A percentile compares a stretch with the other conserved stretches of the same genome.
Evolutionary conservation across 2,113 vertebrate species (phyloP).

Genomic region (Ancistrus triradiatus): DNA sequence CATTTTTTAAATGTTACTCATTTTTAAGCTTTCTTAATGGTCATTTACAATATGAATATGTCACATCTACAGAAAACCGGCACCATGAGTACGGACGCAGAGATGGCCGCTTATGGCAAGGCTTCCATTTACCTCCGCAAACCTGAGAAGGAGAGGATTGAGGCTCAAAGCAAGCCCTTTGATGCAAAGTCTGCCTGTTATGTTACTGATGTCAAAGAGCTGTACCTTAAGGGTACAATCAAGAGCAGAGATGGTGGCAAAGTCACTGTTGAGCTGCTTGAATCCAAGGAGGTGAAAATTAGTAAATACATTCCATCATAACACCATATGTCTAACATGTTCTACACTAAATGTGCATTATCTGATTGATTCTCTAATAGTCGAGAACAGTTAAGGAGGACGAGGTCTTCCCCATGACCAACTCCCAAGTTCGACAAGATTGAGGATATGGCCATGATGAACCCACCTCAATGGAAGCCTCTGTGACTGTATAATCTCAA

Average conservation of each 20-base stretch:
- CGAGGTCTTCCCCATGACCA: constrained; percentile 64
- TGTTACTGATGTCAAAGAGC: constrained; percentile 65
- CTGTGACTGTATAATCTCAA: constrained; percentile 67
- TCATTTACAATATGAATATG: too few relatives aligned
- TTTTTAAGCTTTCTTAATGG: too few relatives aligned
- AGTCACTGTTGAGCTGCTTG: constrained; percentile 64
- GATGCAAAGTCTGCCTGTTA: constrained; percentile 75
- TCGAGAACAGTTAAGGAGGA: constrained; percentile 67
- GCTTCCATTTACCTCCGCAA: constrained; percentile 67
- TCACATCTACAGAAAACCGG: constrained; percentile 15
- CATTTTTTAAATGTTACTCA: too few relatives aligned
- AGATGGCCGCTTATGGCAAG: constrained; percentile 43
- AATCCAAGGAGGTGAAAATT: constrained; percentile 62
- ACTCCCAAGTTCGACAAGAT: constrained; percentile 70
- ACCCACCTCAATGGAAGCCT: constrained; percentile 67
- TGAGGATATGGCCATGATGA: constrained; percentile 74
- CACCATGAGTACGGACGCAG: constrained; percentile 43
- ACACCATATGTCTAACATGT: background rate
- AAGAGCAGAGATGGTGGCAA: constrained; percentile 68
- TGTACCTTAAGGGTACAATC: constrained; percentile 71
- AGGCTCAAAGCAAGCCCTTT: constrained; percentile 73
- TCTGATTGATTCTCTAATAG: constrained; percentile 20
- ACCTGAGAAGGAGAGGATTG: constrained; percentile 70
- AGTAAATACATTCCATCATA: background rate
- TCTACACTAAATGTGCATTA: background rate